phyloP scores from a whole-genome alignment of 2,113 vertebrate species.

The Epinephelus lanceolatus region DNA sequence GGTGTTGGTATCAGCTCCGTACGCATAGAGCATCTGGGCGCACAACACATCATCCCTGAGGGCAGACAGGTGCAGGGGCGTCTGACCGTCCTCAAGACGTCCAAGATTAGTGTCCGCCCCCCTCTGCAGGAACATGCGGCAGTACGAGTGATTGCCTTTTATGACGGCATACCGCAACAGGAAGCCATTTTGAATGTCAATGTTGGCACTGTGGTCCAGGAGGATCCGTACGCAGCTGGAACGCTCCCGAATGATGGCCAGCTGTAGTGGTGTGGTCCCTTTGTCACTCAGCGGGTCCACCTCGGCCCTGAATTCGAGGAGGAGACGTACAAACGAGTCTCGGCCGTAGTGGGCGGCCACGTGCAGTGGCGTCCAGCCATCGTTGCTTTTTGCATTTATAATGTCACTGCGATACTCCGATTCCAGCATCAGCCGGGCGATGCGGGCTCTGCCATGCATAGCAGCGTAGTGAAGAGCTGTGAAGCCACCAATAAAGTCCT shows the following conservation, averaged over 20 bases:
- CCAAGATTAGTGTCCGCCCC: constrained; percentile 98
- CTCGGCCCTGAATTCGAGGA: constrained; percentile 97
- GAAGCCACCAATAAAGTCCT: constrained; percentile 98
- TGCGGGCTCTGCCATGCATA: constrained; percentile 97
- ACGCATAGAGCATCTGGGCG: constrained; percentile 95
- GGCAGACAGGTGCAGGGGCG: constrained; percentile 96
- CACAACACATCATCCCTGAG: constrained; percentile 96
- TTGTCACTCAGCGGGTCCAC: constrained; percentile 98
- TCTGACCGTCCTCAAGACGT: constrained; percentile 96
- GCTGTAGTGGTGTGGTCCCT: constrained; percentile 96
- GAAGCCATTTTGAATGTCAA: constrained; percentile 98
- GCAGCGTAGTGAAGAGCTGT: constrained; percentile 98
- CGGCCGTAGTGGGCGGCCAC: constrained; percentile 98
- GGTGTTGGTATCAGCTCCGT: constrained; percentile 96
- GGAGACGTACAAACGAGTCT: constrained; percentile 96
- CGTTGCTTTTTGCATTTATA: constrained; percentile 98
- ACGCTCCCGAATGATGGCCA: constrained; percentile 97
- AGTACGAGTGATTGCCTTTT: constrained; percentile 98
- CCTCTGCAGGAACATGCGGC: constrained; percentile 98
- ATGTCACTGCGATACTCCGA: constrained; percentile 94
- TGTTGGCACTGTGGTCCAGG: constrained; percentile 97
- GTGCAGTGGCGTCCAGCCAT: constrained; percentile 98
- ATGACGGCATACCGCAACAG: constrained; percentile 97
- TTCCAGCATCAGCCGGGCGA: constrained; percentile 96
- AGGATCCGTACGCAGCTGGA: constrained; percentile 98